These are phyloP conservation scores for Pseudochirops cupreus DNA, from an alignment of 2,797 vertebrate genomes.

Conservation along the genomic window DNA sequence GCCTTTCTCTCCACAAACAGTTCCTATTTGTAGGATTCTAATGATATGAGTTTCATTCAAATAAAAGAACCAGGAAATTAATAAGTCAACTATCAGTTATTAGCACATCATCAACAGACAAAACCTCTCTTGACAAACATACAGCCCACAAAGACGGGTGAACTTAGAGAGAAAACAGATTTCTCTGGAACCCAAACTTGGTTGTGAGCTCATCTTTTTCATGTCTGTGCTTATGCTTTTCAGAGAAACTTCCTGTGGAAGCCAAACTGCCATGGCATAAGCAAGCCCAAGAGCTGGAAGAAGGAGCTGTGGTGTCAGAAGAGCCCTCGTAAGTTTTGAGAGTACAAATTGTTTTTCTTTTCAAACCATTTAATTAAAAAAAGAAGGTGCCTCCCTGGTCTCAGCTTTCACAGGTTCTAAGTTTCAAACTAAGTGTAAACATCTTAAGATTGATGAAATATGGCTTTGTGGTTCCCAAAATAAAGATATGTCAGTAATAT, in stretches of 20 bases:
- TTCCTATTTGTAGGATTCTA: not conserved
- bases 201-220: conserved; percentile 64
- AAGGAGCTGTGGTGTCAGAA: conserved; percentile 90
- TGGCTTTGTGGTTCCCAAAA: not conserved
- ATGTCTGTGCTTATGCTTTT: conserved; percentile 55
- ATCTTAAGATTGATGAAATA: not conserved
- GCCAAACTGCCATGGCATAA: conserved; percentile 96
- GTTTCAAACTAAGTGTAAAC: conserved; percentile 9
- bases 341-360: conserved; percentile 40
- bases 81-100: conserved; percentile 7
- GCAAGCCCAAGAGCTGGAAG: conserved; percentile 96
- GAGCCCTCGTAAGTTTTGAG: conserved; percentile 94
- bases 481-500: not conserved
- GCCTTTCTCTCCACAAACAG: not conserved
- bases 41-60: not conserved
- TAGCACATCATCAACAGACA: not conserved
- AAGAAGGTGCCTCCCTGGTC: not conserved
- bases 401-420: conserved; percentile 16
- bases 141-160: not conserved
- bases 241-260: conserved; percentile 95
- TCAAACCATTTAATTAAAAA: conserved; percentile 10
- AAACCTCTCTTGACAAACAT: conserved; percentile 7
- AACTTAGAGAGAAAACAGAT: not conserved
- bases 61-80: conserved; percentile 15
- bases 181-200: not conserved